A percentile compares a stretch with the other conserved stretches of the same genome.
Evolutionary conservation across 2,113 vertebrate genomes (phyloP).

Genomic region (Actenoides hombroni): DNA sequence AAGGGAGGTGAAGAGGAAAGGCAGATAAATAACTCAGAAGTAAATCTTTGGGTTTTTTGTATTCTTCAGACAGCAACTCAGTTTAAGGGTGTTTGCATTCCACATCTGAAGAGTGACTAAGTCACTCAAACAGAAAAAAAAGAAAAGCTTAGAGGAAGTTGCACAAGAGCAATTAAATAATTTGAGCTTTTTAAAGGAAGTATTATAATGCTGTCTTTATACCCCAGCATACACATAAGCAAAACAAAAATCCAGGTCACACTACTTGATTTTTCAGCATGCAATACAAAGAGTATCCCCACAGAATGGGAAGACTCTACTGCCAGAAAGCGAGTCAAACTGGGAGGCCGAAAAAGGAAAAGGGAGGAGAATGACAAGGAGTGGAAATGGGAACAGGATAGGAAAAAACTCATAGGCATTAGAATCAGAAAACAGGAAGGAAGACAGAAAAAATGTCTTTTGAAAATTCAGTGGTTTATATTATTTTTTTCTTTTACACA

Average conservation of each 20-base stretch:
- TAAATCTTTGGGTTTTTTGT: neutral
- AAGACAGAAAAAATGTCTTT: neutral
- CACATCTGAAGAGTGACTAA: constrained; percentile 22
- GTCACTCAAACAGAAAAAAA: neutral
- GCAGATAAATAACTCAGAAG: neutral
- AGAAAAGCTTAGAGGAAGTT: constrained; percentile 1
- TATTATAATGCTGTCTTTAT: neutral
- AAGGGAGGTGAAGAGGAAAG: neutral
- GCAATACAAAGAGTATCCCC: neutral
- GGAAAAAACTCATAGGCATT: neutral
- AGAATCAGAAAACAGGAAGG: constrained; percentile 7
- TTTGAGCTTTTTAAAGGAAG: neutral
- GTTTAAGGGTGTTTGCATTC: neutral
- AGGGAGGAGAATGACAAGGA: neutral
- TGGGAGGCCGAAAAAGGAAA: neutral
- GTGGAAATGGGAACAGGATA: constrained; percentile 1
- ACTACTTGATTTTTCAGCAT: neutral
- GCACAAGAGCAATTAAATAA: constrained; percentile 21
- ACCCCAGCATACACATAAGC: neutral
- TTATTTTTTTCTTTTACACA: neutral
- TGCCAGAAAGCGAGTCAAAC: neutral
- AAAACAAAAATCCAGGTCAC: neutral
- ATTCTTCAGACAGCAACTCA: neutral
- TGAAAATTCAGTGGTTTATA: neutral
- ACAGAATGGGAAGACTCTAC: neutral